phyloP scores from a whole-genome alignment of 1,140 invertebrate genomes.

The Ptiloglossa arizonensis region DNA sequence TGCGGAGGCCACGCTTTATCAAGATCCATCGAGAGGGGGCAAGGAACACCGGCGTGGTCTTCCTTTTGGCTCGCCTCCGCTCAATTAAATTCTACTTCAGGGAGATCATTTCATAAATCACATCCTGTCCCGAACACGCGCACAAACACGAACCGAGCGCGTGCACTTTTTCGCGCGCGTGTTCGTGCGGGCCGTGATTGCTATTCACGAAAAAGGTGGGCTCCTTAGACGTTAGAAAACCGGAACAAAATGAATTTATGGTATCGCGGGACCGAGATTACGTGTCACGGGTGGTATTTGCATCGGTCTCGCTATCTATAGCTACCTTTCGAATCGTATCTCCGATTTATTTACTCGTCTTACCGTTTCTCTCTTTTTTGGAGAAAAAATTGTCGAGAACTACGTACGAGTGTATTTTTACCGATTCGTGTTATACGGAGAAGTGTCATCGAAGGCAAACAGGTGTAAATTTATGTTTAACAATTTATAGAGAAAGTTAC shows the following conservation, averaged over 20 bases:
- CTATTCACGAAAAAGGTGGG: not conserved
- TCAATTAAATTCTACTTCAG: constrained; percentile 69
- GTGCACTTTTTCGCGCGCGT: constrained; percentile 17
- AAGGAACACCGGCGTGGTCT: constrained; percentile 37
- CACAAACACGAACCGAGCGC: not conserved
- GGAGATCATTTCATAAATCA: constrained; percentile 70
- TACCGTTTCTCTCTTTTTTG: no score
- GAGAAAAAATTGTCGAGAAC: no score
- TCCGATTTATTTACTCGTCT: no score
- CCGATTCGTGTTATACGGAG: no score
- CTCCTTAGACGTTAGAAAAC: not conserved
- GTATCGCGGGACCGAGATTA: not conserved
- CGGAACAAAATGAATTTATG: not conserved
- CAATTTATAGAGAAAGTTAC: no score
- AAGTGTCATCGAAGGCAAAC: no score
- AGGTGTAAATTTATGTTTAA: no score
- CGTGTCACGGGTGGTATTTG: not conserved
- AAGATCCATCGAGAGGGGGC: constrained; percentile 52
- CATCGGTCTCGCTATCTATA: no score
- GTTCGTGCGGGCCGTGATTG: not conserved
- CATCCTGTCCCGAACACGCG: constrained; percentile 47
- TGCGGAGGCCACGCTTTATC: constrained; percentile 54
- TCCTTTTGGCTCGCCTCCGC: constrained; percentile 59
- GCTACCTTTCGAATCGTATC: no score
- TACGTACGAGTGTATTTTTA: no score